Evolutionary conservation across 2,888 invertebrate species (phyloP), one percentile per base, ranked within the genome.

Genomic region (Lithophane semibrunnea): DNA sequence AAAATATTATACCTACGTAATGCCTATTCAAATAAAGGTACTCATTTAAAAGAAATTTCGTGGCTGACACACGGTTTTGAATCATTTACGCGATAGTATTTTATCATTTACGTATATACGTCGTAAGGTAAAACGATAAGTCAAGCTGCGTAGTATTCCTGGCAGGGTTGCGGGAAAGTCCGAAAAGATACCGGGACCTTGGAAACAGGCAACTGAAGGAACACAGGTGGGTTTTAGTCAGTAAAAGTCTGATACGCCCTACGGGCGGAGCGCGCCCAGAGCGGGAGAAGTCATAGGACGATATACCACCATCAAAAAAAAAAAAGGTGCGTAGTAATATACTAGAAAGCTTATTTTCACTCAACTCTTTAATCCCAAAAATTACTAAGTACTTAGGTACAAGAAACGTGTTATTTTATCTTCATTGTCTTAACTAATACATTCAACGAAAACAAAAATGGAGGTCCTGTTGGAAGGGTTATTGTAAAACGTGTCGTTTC

Each of bases 341-440:
- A 13, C 21, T 61, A 66, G 18, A 60, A 80, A 56, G 18, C 13
- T 2, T 9, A 2, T 42, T 21, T 56, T 64, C 3, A 58, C 18
- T 37, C 13, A 29, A 52, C 21, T 42, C 24, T 42, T 71, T 66
- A 21, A 73, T 61, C n/a, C 18, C 60, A 54, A 10, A 52, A 74
- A 49, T n/a, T n/a, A n/a, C 58, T 56, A 16, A 21, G n/a, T n/a
- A n/a, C n/a, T n/a, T n/a, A n/a, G n/a, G n/a, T n/a, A n/a, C n/a
- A 13, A 54, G 44, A 37, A 75, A 52, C 16, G 42, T 66, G 65
- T 44, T 76, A 29, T 12, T 9, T 49, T 42, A 49, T 74, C 37
- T 2, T 67, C 52, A n/a, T n/a, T n/a, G n/a, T n/a, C n/a, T n/a
- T n/a, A n/a, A n/a, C n/a, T n/a, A n/a, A n/a, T n/a, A n/a, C 8